Evolutionary conservation across 2,113 vertebrate species (phyloP).

Genomic region (Tamias sibiricus): DNA sequence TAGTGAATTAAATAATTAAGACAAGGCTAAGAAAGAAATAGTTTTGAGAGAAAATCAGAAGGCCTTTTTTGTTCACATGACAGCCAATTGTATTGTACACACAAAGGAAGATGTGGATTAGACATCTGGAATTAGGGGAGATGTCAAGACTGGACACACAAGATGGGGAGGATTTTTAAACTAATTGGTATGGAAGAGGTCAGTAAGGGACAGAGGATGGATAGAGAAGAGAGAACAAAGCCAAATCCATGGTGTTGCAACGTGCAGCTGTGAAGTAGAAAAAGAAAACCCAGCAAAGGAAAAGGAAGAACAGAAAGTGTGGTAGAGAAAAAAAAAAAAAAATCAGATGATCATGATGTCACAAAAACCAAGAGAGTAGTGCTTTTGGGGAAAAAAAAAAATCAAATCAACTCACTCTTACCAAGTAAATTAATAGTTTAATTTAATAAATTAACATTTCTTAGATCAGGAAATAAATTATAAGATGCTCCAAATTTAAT

Average conservation of each 20-base stretch:
- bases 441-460: not conserved
- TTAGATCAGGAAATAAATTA: not conserved
- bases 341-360: not conserved
- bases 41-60: conserved; percentile 20
- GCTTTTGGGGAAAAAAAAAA: not conserved
- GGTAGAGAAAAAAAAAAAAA: not conserved
- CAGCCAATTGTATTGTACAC: not conserved
- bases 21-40: not conserved
- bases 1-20: not conserved
- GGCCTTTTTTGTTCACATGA: not conserved
- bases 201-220: not conserved
- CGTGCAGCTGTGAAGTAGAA: not conserved
- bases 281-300: not conserved
- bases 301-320: not conserved
- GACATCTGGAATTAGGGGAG: not conserved
- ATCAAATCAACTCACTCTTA: not conserved
- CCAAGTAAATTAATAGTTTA: not conserved
- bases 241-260: not conserved
- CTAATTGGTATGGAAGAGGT: not conserved
- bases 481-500: not conserved
- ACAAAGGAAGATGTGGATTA: not conserved
- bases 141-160: not conserved
- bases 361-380: not conserved
- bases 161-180: not conserved
- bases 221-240: not conserved